These are phyloP conservation scores for Drosophila incognita DNA, from an alignment of 2,888 invertebrate genomes.

Conservation along the genomic window DNA sequence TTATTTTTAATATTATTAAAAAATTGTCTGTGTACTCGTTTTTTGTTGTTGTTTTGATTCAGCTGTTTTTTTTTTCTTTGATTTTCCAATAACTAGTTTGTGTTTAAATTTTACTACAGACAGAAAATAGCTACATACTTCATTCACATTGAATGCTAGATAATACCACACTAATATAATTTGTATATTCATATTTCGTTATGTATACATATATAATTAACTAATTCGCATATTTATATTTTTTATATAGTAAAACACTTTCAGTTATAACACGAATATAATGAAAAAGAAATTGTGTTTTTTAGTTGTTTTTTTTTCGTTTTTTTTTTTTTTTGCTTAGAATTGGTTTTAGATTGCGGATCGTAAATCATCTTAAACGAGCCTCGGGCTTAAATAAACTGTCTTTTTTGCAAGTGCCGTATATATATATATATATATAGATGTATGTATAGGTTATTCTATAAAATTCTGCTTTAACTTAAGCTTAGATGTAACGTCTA, in stretches of 20 bases:
- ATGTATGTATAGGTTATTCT: slow-evolving; percentile 18
- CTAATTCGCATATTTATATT: slow-evolving; percentile 48
- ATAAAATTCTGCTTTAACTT: slow-evolving; percentile 36
- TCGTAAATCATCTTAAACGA: slow-evolving; percentile 60
- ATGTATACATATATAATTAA: slow-evolving; percentile 46
- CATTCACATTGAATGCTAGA: slow-evolving; percentile 62
- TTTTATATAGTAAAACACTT: slow-evolving; percentile 54
- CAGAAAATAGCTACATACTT: slow-evolving; percentile 55
- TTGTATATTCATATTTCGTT: slow-evolving; percentile 32
- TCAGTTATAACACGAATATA: slow-evolving; percentile 42
- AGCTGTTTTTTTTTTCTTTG: slow-evolving; percentile 13
- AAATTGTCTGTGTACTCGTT: slow-evolving; percentile 57
- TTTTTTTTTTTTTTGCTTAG: slow-evolving; percentile 18
- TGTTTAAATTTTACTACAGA: slow-evolving; percentile 73
- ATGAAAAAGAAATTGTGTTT: slow-evolving; percentile 28
- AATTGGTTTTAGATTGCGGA: slow-evolving; percentile 30
- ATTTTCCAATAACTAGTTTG: slow-evolving; percentile 69
- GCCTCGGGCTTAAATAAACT: slow-evolving; percentile 59
- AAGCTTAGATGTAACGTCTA: slow-evolving; percentile 26
- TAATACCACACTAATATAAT: slow-evolving; percentile 62
- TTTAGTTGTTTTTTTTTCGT: neutral
- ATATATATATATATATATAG: neutral
- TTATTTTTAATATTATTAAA: slow-evolving; percentile 61
- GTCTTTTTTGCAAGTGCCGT: slow-evolving; percentile 46
- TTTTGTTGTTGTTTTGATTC: slow-evolving; percentile 21